Evolutionary conservation across 2,113 vertebrate genomes (phyloP), one percentile per base, ranked within the genome.

Genomic region (Chunga burmeisteri): DNA sequence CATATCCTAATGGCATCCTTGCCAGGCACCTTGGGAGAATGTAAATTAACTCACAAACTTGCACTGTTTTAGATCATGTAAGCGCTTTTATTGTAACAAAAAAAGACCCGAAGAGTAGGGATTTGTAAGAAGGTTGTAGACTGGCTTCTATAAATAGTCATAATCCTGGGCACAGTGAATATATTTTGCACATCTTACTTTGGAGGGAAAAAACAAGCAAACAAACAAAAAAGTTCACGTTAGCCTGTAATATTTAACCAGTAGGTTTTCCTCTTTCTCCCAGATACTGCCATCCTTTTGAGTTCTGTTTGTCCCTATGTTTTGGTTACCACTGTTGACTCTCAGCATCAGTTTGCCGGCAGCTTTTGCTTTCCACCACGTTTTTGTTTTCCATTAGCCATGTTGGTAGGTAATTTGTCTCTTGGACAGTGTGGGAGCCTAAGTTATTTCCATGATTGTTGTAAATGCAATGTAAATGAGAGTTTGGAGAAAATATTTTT

Each of bases 401-500:
- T 19, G 66, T 86, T 17, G 94, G 80, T 97, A 94, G 94, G 92
- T 96, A 52, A 96, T 98, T 97, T 97, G 96, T 96, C 97, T 96
- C 96, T 98, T 85, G 89, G 96, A 96, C 97, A 97, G 96, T 88
- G 96, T 97, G 95, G 97, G 95, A 97, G 89, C 94, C 91, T 98
- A 98, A 98, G 97, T 98, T 98, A 98, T 98, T 98, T 98, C 97
- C 97, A 78, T 95, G 96, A 97, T 97, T 95, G 98, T 98, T 98
- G 98, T 99, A 99, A 98, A 99, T 99, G 99, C 98, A 94, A 98
- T 99, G 99, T 99, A 99, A 99, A 99, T 99, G 98, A 99, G 98
- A 98, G 98, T 99, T 99, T 98, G 98, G 98, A 98, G 98, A 98
- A 98, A 98, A 98, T 98, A 98, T 98, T 98, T 98, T 98, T 98